Evolutionary conservation across 2,113 vertebrate genomes (phyloP).

Genomic region (Muntiacus muntjak): DNA sequence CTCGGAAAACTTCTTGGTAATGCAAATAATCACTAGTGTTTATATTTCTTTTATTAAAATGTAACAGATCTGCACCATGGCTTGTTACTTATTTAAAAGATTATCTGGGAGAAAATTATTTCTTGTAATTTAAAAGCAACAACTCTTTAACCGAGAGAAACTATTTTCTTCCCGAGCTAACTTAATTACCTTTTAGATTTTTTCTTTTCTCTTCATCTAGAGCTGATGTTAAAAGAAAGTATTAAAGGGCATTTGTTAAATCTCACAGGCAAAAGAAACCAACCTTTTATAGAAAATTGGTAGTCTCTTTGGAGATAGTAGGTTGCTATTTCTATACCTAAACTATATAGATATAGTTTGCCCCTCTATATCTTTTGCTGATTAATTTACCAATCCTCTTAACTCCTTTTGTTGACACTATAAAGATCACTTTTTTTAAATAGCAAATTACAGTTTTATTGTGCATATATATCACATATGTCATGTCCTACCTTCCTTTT

Average conservation of each 20-base stretch:
- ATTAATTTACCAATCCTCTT: neutral
- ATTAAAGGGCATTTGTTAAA: neutral
- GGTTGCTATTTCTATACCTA: neutral
- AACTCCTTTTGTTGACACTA: neutral
- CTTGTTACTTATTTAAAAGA: conserved; percentile 9
- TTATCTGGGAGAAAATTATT: neutral
- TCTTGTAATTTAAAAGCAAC: neutral
- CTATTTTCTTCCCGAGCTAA: neutral
- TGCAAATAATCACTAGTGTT: neutral
- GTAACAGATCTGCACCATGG: neutral
- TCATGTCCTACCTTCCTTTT: neutral
- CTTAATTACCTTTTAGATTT: neutral
- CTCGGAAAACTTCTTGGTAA: neutral
- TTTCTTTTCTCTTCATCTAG: neutral
- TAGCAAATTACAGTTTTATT: neutral
- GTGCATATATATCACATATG: neutral
- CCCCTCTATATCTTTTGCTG: neutral
- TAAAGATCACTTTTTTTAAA: neutral
- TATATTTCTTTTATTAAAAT: neutral
- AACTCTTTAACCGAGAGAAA: neutral
- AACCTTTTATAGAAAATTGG: neutral
- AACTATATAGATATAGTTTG: neutral
- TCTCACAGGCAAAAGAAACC: neutral
- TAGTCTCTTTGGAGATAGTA: neutral
- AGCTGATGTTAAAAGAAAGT: conserved; percentile 7